phyloP scores from a whole-genome alignment of 2,888 invertebrate species.

The Chalcis sispes region DNA sequence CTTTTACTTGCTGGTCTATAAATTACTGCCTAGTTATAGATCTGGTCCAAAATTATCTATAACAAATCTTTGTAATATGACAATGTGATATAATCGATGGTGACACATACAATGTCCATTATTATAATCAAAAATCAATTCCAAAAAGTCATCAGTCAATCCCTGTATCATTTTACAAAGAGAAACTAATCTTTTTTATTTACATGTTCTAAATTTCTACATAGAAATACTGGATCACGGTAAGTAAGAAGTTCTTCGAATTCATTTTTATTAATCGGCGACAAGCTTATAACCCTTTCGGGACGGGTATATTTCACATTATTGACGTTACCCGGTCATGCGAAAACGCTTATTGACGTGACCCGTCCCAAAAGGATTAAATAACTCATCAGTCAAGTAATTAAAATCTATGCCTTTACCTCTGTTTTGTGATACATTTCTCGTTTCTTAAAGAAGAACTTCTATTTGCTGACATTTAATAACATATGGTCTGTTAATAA shows the following conservation, averaged over 20 bases:
- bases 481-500: slow-evolving; percentile 8
- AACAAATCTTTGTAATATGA: no score
- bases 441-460: slow-evolving; percentile 10
- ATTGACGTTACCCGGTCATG: no score
- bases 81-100: no score
- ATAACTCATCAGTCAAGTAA: slow-evolving; percentile 3
- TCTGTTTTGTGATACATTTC: not conserved
- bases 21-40: no score
- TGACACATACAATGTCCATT: no score
- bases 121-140: no score
- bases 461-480: slow-evolving; percentile 4
- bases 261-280: not conserved
- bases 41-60: no score
- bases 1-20: no score
- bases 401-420: not conserved
- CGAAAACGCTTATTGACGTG: no score
- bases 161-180: slow-evolving; percentile 10
- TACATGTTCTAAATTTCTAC: not conserved
- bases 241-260: not conserved
- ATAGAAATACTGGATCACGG: not conserved
- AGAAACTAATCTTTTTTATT: slow-evolving; percentile 4
- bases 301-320: no score
- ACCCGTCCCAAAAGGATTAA: no score
- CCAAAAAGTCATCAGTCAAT: slow-evolving; percentile 5
- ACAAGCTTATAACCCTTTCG: no score